phyloP scores from a whole-genome alignment of 2,113 vertebrate species.

The Diadophis punctatus region DNA sequence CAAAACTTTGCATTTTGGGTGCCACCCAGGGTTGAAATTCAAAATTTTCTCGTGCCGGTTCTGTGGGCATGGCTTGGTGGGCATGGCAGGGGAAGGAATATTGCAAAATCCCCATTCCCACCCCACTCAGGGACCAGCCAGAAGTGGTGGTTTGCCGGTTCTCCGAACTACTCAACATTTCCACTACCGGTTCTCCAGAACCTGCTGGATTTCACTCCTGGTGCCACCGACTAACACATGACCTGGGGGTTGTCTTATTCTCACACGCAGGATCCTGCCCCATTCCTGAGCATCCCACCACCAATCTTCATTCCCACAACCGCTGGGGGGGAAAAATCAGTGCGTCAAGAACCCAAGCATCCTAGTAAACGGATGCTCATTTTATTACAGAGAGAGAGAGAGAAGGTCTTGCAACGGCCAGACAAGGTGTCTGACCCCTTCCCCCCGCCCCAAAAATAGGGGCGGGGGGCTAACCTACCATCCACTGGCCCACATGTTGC shows the following conservation, averaged over 20 bases:
- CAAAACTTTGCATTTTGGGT: neutral
- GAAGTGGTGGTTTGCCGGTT: no score
- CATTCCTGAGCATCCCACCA: neutral
- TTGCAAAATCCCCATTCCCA: no score
- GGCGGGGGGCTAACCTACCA: neutral
- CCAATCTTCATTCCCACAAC: neutral
- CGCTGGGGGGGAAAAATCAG: fast-evolving
- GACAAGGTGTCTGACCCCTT: neutral
- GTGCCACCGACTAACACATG: neutral
- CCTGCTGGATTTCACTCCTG: no score
- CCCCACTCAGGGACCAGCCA: no score
- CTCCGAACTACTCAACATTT: no score
- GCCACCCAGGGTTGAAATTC: no score
- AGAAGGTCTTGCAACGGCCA: neutral
- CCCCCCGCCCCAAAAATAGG: neutral
- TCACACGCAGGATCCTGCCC: neutral
- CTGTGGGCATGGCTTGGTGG: no score
- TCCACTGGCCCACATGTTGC: neutral
- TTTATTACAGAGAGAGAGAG: neutral
- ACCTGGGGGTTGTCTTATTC: neutral
- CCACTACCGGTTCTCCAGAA: no score
- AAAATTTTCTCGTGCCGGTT: no score
- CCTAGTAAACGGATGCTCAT: neutral
- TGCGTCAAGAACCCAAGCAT: fast-evolving
- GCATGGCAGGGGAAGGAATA: no score